Base-by-base conservation (phyloP, 30 jellyfish, hydroid and myxozoan species). In the Turritopsis rubra region DNA sequence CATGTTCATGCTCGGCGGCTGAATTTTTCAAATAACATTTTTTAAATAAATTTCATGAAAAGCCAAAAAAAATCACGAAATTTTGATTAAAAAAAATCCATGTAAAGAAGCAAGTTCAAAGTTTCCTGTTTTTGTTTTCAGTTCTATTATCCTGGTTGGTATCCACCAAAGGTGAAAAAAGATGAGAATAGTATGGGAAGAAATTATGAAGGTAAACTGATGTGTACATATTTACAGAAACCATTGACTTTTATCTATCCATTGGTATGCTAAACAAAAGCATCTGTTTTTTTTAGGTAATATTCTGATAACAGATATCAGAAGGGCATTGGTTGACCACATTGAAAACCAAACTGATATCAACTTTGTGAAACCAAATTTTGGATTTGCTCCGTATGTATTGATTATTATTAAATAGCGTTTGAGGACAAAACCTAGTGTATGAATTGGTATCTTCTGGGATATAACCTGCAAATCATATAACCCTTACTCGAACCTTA, bases 361-460 rank as follows among this genome's bases (percentile, higher is more conserved):
- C 16, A 86, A 41, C 41, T 80, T 20, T 24, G 84, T 81, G 27
- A 81, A 60, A 24, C 90, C 91, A 0, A 82, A 75, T 28, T 89
- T 89, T 54, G 29, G 65, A 52, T 92, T 90, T 20, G 86, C 89
- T 52, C 87, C 77, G 97, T 89, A 70, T 85, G 96, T 54, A 23
- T 21, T 72, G n/a, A 0, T 60, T 60, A 23, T 60, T 60, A 60
- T n/a, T n/a, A n/a, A n/a, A n/a, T n/a, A n/a, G n/a, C n/a, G n/a
- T n/a, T n/a, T n/a, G n/a, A n/a, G n/a, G n/a, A n/a, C n/a, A n/a
- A n/a, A n/a, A n/a, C n/a, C n/a, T n/a, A n/a, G n/a, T n/a, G n/a
- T n/a, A n/a, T n/a, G n/a, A n/a, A n/a, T n/a, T n/a, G n/a, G n/a
- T n/a, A n/a, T n/a, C n/a, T n/a, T n/a, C n/a, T n/a, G n/a, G n/a